Percentiles rank a stretch among this genome's conserved stretches.
Conservation (phyloP, 2,888 invertebrate genomes). For the Drosophila neutralis region DNA sequence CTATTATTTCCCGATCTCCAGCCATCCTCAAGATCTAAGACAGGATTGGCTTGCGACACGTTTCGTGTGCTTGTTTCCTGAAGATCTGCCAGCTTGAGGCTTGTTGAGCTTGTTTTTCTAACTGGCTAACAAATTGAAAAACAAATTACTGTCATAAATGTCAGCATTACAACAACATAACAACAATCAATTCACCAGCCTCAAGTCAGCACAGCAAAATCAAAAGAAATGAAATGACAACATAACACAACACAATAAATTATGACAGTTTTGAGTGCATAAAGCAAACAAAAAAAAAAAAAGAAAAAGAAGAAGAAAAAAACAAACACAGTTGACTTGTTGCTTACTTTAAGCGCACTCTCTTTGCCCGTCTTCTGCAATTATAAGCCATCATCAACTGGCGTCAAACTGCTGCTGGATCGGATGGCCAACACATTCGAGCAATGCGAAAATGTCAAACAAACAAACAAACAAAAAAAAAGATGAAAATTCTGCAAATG, state of each 20-base stretch:
- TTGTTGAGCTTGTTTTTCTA: slow-evolving; percentile 34
- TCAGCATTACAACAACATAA: slow-evolving; percentile 75
- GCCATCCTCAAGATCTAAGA: neutral
- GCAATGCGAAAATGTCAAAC: slow-evolving; percentile 61
- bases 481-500: slow-evolving; percentile 58
- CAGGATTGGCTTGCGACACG: neutral
- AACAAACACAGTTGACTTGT: slow-evolving; percentile 26
- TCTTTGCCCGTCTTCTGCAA: slow-evolving; percentile 34
- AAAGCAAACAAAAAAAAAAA: slow-evolving; percentile 32
- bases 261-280: slow-evolving; percentile 75
- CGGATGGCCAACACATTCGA: slow-evolving; percentile 56
- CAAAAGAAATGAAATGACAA: slow-evolving; percentile 19
- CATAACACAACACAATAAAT: slow-evolving; percentile 60
- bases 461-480: neutral
- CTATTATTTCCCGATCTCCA: neutral
- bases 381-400: slow-evolving; percentile 63
- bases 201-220: slow-evolving; percentile 61
- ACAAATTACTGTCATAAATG: slow-evolving; percentile 78
- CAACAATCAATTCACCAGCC: slow-evolving; percentile 77
- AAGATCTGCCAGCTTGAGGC: slow-evolving; percentile 3
- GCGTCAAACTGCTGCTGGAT: slow-evolving; percentile 51
- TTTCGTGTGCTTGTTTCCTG: slow-evolving; percentile 3
- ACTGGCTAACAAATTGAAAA: slow-evolving; percentile 73
- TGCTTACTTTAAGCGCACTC: slow-evolving; percentile 2
- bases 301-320: slow-evolving; percentile 12